Evolutionary conservation across 2,888 invertebrate genomes (phyloP).

Genomic region (Myathropa florea): DNA sequence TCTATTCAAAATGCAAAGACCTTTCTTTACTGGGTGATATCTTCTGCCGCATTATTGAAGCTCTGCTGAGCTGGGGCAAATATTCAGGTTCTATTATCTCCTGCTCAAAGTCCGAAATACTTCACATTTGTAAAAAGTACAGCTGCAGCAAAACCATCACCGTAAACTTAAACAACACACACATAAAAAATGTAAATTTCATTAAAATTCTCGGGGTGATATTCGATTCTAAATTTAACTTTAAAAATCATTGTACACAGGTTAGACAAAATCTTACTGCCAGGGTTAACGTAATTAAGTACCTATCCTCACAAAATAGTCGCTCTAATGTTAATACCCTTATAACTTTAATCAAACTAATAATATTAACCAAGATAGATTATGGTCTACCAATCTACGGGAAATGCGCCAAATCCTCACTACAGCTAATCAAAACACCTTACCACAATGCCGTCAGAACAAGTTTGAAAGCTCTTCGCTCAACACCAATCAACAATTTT

Average conservation of each 20-base stretch:
- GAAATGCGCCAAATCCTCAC: background rate
- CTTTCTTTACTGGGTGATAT: no score
- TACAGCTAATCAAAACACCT: no score
- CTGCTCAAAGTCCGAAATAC: no score
- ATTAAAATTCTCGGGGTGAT: no score
- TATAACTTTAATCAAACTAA: background rate
- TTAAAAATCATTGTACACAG: no score
- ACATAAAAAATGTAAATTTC: background rate
- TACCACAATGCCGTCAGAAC: background rate
- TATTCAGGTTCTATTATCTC: no score
- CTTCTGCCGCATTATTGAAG: no score
- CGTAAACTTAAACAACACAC: background rate
- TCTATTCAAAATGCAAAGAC: no score
- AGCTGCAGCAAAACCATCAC: no score
- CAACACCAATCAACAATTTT: slow-evolving; percentile 2
- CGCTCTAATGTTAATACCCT: background rate
- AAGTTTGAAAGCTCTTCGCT: background rate
- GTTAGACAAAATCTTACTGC: background rate
- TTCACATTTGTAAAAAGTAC: no score
- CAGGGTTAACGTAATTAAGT: slow-evolving; percentile 19
- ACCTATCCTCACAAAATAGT: background rate
- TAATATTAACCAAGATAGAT: background rate
- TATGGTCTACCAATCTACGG: slow-evolving; percentile 6
- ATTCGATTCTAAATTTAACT: no score
- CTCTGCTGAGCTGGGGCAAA: no score